phyloP scores from a whole-genome alignment of 1,140 invertebrate genomes.

The Drosophila seguyi region DNA sequence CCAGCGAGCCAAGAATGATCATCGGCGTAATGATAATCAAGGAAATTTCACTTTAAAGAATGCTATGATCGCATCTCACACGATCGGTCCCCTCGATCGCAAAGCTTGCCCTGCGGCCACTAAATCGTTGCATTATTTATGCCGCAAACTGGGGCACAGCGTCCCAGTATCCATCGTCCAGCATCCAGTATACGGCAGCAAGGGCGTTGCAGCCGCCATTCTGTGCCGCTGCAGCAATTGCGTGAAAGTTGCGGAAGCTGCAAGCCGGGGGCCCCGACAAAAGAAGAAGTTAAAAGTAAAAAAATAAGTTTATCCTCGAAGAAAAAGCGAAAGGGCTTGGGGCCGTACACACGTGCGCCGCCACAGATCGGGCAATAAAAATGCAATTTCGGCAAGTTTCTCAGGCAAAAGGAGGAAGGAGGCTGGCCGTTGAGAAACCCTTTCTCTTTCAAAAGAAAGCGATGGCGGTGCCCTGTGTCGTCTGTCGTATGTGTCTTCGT shows the following conservation, averaged over 20 bases:
- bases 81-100: slow-evolving; percentile 28
- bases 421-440: slow-evolving; percentile 55
- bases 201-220: slow-evolving; percentile 49
- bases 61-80: slow-evolving; percentile 56
- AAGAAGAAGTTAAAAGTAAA: slow-evolving; percentile 2
- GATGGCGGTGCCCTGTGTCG: slow-evolving; percentile 24
- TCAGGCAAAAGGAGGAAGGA: slow-evolving; percentile 43
- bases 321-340: slow-evolving; percentile 79
- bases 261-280: slow-evolving; percentile 34
- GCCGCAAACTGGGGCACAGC: slow-evolving; percentile 64
- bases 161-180: slow-evolving; percentile 9
- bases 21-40: slow-evolving; percentile 28
- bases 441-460: slow-evolving; percentile 84
- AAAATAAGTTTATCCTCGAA: slow-evolving; percentile 62
- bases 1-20: slow-evolving; percentile 35
- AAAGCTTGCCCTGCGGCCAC: slow-evolving; percentile 41
- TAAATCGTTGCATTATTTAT: slow-evolving; percentile 73
- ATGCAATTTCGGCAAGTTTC: slow-evolving; percentile 78
- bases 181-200: slow-evolving; percentile 35
- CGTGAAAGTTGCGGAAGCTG: slow-evolving; percentile 82
- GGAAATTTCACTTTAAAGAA: slow-evolving; percentile 81
- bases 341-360: slow-evolving; percentile 67
- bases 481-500: slow-evolving; percentile 37
- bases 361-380: slow-evolving; percentile 66
- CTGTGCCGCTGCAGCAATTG: slow-evolving; percentile 56